These are phyloP conservation scores for Andinoacara biseriatus DNA, from an alignment of 2,113 vertebrate species.

Conservation along the genomic window DNA sequence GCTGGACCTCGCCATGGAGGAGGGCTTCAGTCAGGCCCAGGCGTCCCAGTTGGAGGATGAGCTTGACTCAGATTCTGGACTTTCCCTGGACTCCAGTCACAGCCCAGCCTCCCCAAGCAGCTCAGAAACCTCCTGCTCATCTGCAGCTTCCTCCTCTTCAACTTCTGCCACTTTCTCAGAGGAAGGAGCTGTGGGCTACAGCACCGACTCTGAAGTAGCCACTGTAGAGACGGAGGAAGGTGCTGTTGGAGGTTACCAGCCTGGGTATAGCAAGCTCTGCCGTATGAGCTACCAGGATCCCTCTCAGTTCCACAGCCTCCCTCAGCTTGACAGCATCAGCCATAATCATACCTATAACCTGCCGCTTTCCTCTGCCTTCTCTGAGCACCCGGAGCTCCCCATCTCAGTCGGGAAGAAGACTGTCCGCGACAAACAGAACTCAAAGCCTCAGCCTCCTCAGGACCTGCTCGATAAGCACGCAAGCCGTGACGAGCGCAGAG, in stretches of 20 bases:
- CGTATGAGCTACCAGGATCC: constrained; percentile 98
- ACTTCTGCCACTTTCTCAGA: constrained; percentile 93
- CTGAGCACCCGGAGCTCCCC: constrained; percentile 81
- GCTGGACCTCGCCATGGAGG: constrained; percentile 95
- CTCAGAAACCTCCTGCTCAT: constrained; percentile 92
- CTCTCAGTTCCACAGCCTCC: constrained; percentile 88
- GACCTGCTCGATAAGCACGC: constrained; percentile 92
- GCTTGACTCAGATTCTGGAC: constrained; percentile 96
- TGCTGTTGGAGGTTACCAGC: constrained; percentile 91
- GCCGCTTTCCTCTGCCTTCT: constrained; percentile 78
- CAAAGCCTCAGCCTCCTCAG: constrained; percentile 72
- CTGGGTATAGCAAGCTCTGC: constrained; percentile 95
- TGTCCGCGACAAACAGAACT: constrained; percentile 83
- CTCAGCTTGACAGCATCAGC: constrained; percentile 91
- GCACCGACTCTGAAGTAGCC: constrained; percentile 92
- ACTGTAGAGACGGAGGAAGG: constrained; percentile 90
- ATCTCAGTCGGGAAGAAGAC: constrained; percentile 82
- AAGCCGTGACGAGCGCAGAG: constrained; percentile 93
- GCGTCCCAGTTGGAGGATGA: constrained; percentile 94
- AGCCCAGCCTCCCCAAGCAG: constrained; percentile 96
- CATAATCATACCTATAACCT: constrained; percentile 99
- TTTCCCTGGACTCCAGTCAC: constrained; percentile 95
- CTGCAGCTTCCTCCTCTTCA: constrained; percentile 85
- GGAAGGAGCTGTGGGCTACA: constrained; percentile 97
- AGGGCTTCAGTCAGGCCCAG: constrained; percentile 96